Evolutionary conservation across 1,140 invertebrate genomes (phyloP).

Genomic region (Listronotus oregonensis): DNA sequence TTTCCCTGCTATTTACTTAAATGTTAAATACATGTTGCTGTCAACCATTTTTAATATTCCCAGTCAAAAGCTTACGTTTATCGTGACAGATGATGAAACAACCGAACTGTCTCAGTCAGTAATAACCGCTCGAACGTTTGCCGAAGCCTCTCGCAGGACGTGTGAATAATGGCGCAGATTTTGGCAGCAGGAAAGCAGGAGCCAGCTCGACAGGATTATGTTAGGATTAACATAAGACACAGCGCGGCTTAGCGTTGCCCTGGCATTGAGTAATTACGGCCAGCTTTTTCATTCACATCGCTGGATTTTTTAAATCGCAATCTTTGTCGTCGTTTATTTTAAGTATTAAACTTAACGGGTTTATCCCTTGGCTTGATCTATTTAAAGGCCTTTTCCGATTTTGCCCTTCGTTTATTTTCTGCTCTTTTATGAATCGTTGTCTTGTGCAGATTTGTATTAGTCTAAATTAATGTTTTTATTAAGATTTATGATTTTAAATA

Average conservation of each 20-base stretch:
- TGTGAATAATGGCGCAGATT: conserved; percentile 48
- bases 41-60: conserved; percentile 14
- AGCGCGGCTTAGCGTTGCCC: conserved; percentile 53
- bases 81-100: conserved; percentile 46
- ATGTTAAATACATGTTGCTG: too few species aligned
- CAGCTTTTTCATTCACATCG: conserved; percentile 45
- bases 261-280: conserved; percentile 56
- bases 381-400: conserved; percentile 33
- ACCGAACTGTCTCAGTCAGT: conserved; percentile 42
- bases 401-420: conserved; percentile 27
- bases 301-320: conserved; percentile 51
- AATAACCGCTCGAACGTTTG: conserved; percentile 40
- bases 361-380: conserved; percentile 35
- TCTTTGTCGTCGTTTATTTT: conserved; percentile 52
- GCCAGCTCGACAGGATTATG: conserved; percentile 54
- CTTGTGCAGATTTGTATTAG: background rate
- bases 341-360: conserved; percentile 49
- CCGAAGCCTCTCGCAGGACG: conserved; percentile 31
- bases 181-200: conserved; percentile 49
- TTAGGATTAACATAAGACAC: conserved; percentile 57
- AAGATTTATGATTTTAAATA: too few species aligned
- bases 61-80: conserved; percentile 28
- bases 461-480: background rate
- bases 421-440: conserved; percentile 15
- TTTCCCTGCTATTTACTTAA: too few species aligned